These are phyloP conservation scores for Chloropsis cyanopogon DNA, from an alignment of 2,113 vertebrate genomes.

Conservation along the genomic window DNA sequence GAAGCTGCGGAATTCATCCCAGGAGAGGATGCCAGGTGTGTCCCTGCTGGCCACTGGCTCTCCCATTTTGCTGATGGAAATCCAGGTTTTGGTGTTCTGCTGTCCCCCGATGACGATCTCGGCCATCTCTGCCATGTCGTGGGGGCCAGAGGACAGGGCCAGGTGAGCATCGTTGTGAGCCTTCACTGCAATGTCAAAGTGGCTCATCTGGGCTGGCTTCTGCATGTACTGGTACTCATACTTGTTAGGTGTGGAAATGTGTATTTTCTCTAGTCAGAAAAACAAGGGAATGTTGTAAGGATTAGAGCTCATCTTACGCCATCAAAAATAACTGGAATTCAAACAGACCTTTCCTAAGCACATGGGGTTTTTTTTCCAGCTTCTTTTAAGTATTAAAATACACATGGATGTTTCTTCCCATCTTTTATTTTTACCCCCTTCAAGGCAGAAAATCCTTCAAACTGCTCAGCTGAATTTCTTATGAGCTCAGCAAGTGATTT, in stretches of 20 bases:
- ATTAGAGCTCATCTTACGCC: neutral
- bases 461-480: neutral
- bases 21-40: constrained; percentile 85
- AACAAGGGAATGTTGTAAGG: neutral
- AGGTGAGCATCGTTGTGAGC: constrained; percentile 89
- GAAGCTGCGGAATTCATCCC: constrained; percentile 92
- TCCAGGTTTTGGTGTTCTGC: constrained; percentile 88
- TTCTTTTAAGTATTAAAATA: neutral
- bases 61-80: constrained; percentile 87
- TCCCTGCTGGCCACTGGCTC: constrained; percentile 77
- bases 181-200: constrained; percentile 85
- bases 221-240: constrained; percentile 93
- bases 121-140: constrained; percentile 85
- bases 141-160: constrained; percentile 83
- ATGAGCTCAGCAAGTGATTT: neutral
- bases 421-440: neutral
- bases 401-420: neutral
- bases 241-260: constrained; percentile 93
- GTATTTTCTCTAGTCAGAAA: constrained; percentile 86
- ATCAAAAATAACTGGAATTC: neutral
- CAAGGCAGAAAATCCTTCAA: neutral
- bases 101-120: constrained; percentile 88
- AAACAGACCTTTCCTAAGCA: neutral
- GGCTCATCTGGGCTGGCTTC: constrained; percentile 81
- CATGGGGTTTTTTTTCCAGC: neutral